A percentile compares a stretch with the other conserved stretches of the same genome.
These are phyloP conservation scores for Montipora efflorescens DNA, from an alignment of 64 coral and sea anemone genomes.

Conservation along the genomic window DNA sequence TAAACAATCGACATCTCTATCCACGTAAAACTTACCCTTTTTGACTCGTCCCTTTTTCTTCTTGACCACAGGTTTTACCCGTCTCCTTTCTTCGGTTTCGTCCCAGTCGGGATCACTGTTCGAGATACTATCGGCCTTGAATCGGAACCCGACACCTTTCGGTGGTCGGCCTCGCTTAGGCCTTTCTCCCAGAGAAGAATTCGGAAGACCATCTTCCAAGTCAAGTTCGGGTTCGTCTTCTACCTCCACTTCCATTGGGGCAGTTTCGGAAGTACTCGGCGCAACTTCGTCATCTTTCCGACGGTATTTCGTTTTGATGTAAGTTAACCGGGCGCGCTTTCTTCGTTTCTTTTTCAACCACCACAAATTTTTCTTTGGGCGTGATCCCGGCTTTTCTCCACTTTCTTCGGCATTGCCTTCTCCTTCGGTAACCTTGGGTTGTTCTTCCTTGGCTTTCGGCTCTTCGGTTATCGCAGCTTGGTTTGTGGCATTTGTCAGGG, in stretches of 20 bases:
- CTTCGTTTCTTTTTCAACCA: slow-evolving; percentile 90
- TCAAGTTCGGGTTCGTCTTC: slow-evolving; percentile 63
- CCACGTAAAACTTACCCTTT: slow-evolving; percentile 41
- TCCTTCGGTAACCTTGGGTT: slow-evolving; percentile 14
- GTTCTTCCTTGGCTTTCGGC: slow-evolving; percentile 45
- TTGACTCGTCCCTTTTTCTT: slow-evolving; percentile 72
- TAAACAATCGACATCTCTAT: neutral
- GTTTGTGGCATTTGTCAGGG: slow-evolving; percentile 18
- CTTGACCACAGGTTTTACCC: slow-evolving; percentile 57
- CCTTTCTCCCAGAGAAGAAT: slow-evolving; percentile 47
- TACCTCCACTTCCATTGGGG: slow-evolving; percentile 12
- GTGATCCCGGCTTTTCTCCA: slow-evolving; percentile 57
- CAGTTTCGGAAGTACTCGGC: slow-evolving; percentile 44
- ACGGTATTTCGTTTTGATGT: slow-evolving; percentile 83
- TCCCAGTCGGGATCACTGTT: slow-evolving; percentile 90
- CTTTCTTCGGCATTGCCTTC: neutral
- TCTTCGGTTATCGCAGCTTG: slow-evolving; percentile 32
- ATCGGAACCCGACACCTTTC: slow-evolving; percentile 55
- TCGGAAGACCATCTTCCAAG: slow-evolving; percentile 63
- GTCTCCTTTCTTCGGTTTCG: slow-evolving; percentile 74
- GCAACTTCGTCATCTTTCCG: slow-evolving; percentile 83
- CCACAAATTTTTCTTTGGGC: slow-evolving; percentile 85
- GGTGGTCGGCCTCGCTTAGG: slow-evolving; percentile 81
- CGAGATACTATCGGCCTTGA: slow-evolving; percentile 51
- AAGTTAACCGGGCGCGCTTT: slow-evolving; percentile 75